These are phyloP conservation scores for Scolopax rusticola DNA, from an alignment of 2,797 vertebrate genomes.

Conservation along the genomic window DNA sequence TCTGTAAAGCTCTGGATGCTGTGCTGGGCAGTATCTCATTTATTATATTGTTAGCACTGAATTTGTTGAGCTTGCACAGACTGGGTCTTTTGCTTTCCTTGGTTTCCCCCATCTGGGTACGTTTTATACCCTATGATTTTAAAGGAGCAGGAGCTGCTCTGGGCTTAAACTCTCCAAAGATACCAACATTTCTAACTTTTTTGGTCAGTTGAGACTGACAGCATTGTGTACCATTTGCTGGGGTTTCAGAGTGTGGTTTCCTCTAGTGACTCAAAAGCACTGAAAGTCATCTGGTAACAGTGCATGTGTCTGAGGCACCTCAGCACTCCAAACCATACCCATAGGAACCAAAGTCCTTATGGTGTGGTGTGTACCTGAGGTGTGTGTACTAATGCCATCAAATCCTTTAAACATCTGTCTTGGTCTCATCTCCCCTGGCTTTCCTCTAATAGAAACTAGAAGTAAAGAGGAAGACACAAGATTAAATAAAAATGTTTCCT, in stretches of 20 bases:
- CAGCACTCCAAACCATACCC: no score
- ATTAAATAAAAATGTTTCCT: background rate
- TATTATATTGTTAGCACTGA: background rate
- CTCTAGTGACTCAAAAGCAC: background rate
- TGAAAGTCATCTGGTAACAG: background rate
- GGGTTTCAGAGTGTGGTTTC: background rate
- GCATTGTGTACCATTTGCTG: accelerated
- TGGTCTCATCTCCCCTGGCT: background rate
- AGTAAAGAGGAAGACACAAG: background rate
- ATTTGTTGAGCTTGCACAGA: background rate
- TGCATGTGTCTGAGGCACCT: background rate
- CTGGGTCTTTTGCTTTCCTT: background rate
- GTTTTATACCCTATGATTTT: background rate
- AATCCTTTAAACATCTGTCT: background rate
- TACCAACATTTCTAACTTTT: background rate
- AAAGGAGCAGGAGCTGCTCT: background rate
- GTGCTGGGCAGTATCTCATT: background rate
- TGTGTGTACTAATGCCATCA: background rate
- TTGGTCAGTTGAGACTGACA: background rate
- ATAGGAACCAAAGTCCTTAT: no score
- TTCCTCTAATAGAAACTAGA: background rate
- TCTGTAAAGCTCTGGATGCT: background rate
- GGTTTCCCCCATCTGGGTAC: background rate
- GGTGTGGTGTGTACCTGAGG: background rate
- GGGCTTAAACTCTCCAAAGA: background rate